Base-by-base conservation (phyloP, 2,888 invertebrate species). In the Prostheceraeus crozeri region DNA sequence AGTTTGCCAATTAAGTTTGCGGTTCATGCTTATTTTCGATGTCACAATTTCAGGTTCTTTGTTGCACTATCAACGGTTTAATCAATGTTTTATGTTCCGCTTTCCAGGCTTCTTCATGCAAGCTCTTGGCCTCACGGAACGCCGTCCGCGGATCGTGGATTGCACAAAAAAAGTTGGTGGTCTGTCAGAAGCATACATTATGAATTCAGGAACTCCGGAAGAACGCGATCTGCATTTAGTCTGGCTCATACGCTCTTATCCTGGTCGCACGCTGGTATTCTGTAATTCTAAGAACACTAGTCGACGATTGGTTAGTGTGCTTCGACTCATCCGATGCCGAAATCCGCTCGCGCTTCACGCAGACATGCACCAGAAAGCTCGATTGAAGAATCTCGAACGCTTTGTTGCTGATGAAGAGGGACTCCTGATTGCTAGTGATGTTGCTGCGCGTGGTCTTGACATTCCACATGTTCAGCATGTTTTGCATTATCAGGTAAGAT, bases 391-490 rank as follows among this genome's bases (percentile, higher is more conserved):
- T 78, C 80, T 98, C 2, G 98, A 99, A 73, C 83, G 82, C 82
- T 82, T 82, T 77, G 60, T 59, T 64, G 57, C 10, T 14, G 35
- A 31, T 51, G 52, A 14, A n/a, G 11, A 45, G 65, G 84, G 86
- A 0, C 73, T 98, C 4, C 82, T 98, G 61, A 84, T 96, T 1
- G 82, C 83, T 0, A 96, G 93, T 0, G 98, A 98, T 79, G 94
- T 99, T 3, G 96, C 98, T 0, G 93, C 98, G 0, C 81, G 98
- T 60, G 98, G 98, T 0, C 78, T 98, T 45, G 98, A 98, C 78
- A 91, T 98, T 68, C 87, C 89, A 0, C 82, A 84, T 67, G 85
- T 98, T 1, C 84, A 93, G 66, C 90, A 94, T 78, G 94, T 98
- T 1, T 81, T 98, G 63, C 98, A 98, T 76, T 98, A 93, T 78